These are phyloP conservation scores for Pyrocoelia pectoralis DNA, from an alignment of 2,888 invertebrate species.

Conservation along the genomic window DNA sequence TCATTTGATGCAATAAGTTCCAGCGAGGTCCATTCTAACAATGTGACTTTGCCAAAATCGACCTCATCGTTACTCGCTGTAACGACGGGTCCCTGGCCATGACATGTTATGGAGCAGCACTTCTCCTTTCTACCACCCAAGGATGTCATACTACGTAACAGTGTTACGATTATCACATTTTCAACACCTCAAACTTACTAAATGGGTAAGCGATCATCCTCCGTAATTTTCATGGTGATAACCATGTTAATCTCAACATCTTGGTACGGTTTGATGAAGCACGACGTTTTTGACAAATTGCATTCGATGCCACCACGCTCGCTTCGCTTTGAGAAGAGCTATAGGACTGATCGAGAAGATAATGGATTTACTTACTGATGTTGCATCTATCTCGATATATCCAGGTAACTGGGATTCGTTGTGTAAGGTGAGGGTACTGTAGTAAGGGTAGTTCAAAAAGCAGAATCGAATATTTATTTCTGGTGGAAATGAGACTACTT, in stretches of 20 bases:
- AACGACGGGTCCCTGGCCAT: constrained; percentile 73
- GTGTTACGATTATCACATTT: neutral
- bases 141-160: constrained; percentile 42
- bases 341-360: neutral
- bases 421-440: constrained; percentile 60
- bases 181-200: constrained; percentile 14
- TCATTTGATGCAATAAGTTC: constrained; percentile 69
- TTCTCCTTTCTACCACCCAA: constrained; percentile 32
- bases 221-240: constrained; percentile 61
- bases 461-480: constrained; percentile 66
- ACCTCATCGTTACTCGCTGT: constrained; percentile 67
- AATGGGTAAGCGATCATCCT: constrained; percentile 52
- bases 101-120: constrained; percentile 62
- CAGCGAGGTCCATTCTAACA: constrained; percentile 64
- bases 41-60: constrained; percentile 69
- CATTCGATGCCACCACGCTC: constrained; percentile 32
- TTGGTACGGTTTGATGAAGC: constrained; percentile 61
- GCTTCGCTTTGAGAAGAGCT: constrained; percentile 19
- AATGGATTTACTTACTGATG: neutral
- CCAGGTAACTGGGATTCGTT: constrained; percentile 63
- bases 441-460: constrained; percentile 66
- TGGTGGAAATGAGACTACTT: constrained; percentile 60
- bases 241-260: constrained; percentile 59
- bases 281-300: constrained; percentile 48
- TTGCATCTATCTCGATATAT: constrained; percentile 47